These are phyloP conservation scores for Drosophila pectinifera DNA, from an alignment of 1,140 invertebrate genomes.

Conservation along the genomic window DNA sequence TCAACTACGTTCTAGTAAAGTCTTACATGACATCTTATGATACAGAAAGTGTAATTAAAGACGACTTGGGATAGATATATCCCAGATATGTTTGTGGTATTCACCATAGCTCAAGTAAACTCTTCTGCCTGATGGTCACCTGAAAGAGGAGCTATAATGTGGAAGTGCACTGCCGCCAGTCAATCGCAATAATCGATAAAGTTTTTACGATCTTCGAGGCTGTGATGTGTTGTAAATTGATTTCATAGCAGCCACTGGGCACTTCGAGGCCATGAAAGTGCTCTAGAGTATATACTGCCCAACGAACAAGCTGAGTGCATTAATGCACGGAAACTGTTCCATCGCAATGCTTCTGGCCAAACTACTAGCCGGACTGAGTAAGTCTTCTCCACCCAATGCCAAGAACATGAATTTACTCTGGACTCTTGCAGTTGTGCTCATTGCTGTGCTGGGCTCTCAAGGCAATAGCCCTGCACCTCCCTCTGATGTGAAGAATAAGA, in stretches of 20 bases:
- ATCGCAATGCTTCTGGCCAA: conserved; percentile 25
- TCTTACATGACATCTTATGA: too few species aligned
- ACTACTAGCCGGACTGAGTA: conserved; percentile 31
- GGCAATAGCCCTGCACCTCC: background rate
- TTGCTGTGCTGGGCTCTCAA: background rate
- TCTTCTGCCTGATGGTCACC: background rate
- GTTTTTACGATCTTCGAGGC: conserved; percentile 21
- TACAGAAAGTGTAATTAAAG: too few species aligned
- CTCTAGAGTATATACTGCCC: conserved; percentile 25
- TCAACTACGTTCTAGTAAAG: too few species aligned
- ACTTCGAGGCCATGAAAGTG: conserved; percentile 14
- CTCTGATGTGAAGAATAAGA: background rate
- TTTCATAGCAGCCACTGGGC: conserved; percentile 29
- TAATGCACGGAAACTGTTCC: background rate
- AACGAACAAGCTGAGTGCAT: conserved; percentile 6
- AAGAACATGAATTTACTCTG: background rate
- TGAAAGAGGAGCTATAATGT: background rate
- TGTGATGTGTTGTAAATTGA: conserved; percentile 52
- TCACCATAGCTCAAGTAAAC: too few species aligned
- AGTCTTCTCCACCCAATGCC: background rate
- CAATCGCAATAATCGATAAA: conserved; percentile 21
- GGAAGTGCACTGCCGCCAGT: background rate
- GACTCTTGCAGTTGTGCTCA: conserved; percentile 16
- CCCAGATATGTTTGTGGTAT: background rate
- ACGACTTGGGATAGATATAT: background rate